Evolutionary conservation across 2,888 invertebrate species (phyloP).

Genomic region (Lasioglossum calceatum): DNA sequence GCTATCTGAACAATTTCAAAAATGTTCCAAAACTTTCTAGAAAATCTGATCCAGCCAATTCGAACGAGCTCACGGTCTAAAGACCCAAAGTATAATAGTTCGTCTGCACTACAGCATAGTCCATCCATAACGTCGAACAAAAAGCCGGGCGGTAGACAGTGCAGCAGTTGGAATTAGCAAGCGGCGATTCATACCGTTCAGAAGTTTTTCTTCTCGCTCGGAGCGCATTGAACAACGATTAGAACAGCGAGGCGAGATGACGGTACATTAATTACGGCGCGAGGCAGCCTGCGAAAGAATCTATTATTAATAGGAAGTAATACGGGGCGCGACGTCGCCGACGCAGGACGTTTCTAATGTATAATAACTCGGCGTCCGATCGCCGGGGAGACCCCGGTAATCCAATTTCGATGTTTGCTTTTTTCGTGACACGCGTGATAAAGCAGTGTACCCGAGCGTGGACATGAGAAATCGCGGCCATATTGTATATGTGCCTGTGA

Average conservation of each 20-base stretch:
- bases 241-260: constrained; percentile 33
- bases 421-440: constrained; percentile 49
- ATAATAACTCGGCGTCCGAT: constrained; percentile 42
- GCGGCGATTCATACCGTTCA: constrained; percentile 6
- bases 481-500: constrained; percentile 62
- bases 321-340: neutral
- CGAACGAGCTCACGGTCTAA: neutral
- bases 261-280: constrained; percentile 35
- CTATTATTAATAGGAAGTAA: constrained; percentile 36
- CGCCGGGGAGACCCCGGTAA: constrained; percentile 31
- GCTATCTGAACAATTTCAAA: neutral
- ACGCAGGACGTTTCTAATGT: constrained; percentile 48
- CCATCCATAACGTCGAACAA: neutral
- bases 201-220: constrained; percentile 28
- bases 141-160: neutral
- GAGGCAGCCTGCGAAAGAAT: constrained; percentile 28
- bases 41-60: neutral
- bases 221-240: constrained; percentile 31
- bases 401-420: constrained; percentile 59
- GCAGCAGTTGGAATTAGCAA: neutral
- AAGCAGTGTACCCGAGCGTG: constrained; percentile 58
- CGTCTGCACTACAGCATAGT: neutral
- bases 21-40: neutral
- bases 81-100: neutral
- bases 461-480: constrained; percentile 57